Percentiles rank a stretch among this genome's conserved stretches.
Evolutionary conservation across 2,888 invertebrate species (phyloP).

Genomic region (Apantesis nais): DNA sequence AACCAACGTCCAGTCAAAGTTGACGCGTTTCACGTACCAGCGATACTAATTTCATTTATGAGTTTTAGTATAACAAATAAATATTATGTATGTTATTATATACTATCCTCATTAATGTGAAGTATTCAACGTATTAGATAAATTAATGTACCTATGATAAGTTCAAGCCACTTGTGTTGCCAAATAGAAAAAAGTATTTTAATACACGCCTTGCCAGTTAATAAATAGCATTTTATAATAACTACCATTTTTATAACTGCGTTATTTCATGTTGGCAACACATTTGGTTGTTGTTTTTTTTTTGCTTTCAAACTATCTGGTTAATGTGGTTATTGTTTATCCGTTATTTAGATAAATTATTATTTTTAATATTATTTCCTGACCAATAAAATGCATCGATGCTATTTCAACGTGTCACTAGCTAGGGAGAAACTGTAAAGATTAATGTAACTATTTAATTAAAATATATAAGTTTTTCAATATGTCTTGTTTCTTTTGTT

Average conservation of each 20-base stretch:
- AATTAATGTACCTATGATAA: constrained; percentile 56
- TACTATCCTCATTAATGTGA: constrained; percentile 59
- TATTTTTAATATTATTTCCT: constrained; percentile 80
- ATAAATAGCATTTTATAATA: constrained; percentile 47
- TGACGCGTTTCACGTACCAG: constrained; percentile 57
- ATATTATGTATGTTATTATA: constrained; percentile 32
- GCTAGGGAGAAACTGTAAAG: constrained; percentile 84
- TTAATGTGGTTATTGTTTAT: constrained; percentile 77
- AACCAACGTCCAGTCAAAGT: constrained; percentile 18
- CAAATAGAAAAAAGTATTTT: constrained; percentile 31
- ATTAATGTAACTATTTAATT: constrained; percentile 85
- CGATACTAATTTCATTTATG: constrained; percentile 63
- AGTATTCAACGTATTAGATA: constrained; percentile 65
- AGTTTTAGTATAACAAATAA: constrained; percentile 39
- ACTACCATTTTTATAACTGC: constrained; percentile 23
- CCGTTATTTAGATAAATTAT: constrained; percentile 81
- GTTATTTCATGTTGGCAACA: constrained; percentile 62
- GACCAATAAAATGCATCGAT: constrained; percentile 83
- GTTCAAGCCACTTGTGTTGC: constrained; percentile 52
- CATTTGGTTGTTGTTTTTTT: constrained; percentile 49
- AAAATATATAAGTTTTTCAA: constrained; percentile 85
- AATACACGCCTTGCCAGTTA: constrained; percentile 36
- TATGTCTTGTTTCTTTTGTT: constrained; percentile 48
- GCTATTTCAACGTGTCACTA: constrained; percentile 78
- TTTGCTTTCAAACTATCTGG: constrained; percentile 63